Conservation (phyloP, 2,797 vertebrate genomes). For the Brachyrhaphis roseni region DNA sequence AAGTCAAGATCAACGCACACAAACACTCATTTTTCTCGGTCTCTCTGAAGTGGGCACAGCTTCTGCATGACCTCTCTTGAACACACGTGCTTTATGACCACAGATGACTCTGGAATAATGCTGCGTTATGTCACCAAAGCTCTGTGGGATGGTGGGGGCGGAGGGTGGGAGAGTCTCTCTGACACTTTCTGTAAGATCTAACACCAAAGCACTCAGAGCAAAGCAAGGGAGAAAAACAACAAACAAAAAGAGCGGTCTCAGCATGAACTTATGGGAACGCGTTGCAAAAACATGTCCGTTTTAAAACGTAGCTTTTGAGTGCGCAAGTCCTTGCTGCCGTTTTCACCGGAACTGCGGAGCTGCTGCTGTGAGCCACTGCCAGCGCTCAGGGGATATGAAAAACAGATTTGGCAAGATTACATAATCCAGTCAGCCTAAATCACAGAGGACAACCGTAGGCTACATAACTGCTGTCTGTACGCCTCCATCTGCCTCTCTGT, state of each 20-base stretch:
- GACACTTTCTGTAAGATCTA: constrained; percentile 63
- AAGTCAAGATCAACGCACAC: constrained; percentile 48
- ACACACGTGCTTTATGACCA: constrained; percentile 46
- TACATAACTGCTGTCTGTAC: constrained; percentile 50
- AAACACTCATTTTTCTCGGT: constrained; percentile 9
- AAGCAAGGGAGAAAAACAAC: not conserved
- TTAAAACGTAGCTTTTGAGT: constrained; percentile 27
- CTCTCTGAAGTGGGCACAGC: constrained; percentile 16
- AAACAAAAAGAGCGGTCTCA: not conserved
- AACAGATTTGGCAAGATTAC: constrained; percentile 74
- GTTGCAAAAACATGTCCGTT: constrained; percentile 14
- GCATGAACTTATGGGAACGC: not conserved
- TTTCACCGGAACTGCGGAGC: constrained; percentile 45
- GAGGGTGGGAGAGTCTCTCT: constrained; percentile 35
- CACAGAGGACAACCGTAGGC: constrained; percentile 43
- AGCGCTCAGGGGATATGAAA: constrained; percentile 53
- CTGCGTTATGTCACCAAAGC: constrained; percentile 62
- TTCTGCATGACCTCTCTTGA: constrained; percentile 32
- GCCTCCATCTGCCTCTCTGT: constrained; percentile 32
- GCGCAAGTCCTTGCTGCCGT: constrained; percentile 42
- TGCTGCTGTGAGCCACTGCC: constrained; percentile 46
- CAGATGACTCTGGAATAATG: constrained; percentile 42
- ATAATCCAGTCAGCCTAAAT: constrained; percentile 69
- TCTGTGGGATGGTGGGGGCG: constrained; percentile 2
- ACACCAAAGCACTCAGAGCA: constrained; percentile 27